Conservation (phyloP, 2,113 vertebrate species). For the Rynchops niger region DNA sequence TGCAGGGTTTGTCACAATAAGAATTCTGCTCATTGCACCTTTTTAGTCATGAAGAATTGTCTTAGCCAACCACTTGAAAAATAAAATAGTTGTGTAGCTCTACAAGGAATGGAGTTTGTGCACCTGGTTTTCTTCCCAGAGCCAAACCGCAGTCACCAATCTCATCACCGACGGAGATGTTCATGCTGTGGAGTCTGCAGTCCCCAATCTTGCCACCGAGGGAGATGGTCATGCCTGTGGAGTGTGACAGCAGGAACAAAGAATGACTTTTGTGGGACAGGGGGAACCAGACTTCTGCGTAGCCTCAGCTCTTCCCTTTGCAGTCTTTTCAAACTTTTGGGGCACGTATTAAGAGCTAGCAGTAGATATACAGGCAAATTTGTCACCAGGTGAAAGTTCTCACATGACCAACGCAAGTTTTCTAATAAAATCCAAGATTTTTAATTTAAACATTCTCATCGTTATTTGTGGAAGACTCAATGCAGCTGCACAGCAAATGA, state of each 20-base stretch:
- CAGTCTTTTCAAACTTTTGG: not conserved
- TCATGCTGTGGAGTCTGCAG: fast-evolving
- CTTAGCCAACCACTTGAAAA: not conserved
- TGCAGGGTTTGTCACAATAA: not conserved
- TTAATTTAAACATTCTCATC: not conserved
- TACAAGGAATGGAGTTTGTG: not conserved
- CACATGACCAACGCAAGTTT: not conserved
- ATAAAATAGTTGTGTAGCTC: not conserved
- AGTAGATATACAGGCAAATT: not conserved
- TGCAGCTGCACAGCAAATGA: not conserved
- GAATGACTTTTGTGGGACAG: not conserved
- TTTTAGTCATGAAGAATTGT: not conserved
- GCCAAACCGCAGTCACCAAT: not conserved
- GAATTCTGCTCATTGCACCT: not conserved
- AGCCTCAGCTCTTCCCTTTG: not conserved
- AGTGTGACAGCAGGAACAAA: not conserved
- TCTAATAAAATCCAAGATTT: slow-evolving; percentile 16
- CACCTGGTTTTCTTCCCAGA: not conserved
- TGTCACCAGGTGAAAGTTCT: not conserved
- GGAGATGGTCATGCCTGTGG: fast-evolving
- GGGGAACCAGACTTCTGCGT: not conserved
- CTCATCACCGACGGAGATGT: not conserved
- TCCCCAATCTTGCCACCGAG: not conserved
- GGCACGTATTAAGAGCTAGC: not conserved
- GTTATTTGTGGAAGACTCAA: not conserved